Base-by-base conservation (phyloP, 2,113 vertebrate species). In the Hippocampus zosterae region DNA sequence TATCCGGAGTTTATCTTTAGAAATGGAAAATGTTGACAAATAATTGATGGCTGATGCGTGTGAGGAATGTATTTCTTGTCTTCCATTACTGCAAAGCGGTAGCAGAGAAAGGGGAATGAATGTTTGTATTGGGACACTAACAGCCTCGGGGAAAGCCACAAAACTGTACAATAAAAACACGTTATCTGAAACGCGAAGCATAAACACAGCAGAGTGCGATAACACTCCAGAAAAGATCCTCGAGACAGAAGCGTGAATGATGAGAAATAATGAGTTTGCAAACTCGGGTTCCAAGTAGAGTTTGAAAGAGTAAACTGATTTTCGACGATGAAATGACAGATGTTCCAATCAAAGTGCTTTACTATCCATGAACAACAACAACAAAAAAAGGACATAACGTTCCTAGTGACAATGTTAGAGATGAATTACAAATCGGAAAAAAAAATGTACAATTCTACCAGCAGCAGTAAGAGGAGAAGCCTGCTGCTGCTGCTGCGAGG, bases 151-250 rank as follows among this genome's bases (percentile, higher is more conserved):
- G 81, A 80, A 2, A 27, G 70, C 8, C 40, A 25, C 48, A 70
- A 41, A 11, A 42, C 65, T 41, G 42, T 21, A 65, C 64, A 68
- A 68, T 60, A 68, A 77, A 76, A 75, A 50, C 40, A 68, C 3
- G 69, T 79, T 80, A 77, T 79, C 80, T 73, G 71, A 67, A 73
- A 75, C 64, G 46, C 52, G 29, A 70, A 71, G 50, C 73, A 69
- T 71, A 76, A 74, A 70, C 75, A 40, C 59, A 63, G 56, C 33
- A 62, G 40, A n/a, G 9, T 41, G 19, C 13, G n/a, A 61, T 9
- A 61, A 61, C 21, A 41, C 67, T 56, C 65, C 56, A 62, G 40
- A 27, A 21, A n/a, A 29, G 19, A 52, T 18, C 65, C 67, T 29
- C 59, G 41, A 66, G 50, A 71, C 68, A 29, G 68, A 63, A 67